Evolutionary conservation across 1,140 invertebrate species (phyloP), one percentile per base, ranked within the genome.

Genomic region (Episyrphus balteatus): DNA sequence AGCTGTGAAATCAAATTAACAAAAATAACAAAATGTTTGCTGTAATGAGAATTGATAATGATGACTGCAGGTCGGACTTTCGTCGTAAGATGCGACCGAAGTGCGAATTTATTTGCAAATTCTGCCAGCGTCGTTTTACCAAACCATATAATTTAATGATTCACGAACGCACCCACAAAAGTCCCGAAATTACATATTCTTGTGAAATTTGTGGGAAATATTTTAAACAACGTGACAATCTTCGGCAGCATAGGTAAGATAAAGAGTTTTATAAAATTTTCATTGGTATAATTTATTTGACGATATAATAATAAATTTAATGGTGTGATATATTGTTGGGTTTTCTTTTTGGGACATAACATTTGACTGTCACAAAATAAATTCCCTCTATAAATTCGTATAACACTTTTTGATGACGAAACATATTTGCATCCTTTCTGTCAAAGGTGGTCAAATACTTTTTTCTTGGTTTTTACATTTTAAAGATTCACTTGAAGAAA

Each of bases 141-240:
- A 99, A 99, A 76, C 91, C 92, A 51, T 99, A 99, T 80, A 99
- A 99, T 76, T 81, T 99, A 62, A 89, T 98, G 81, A 98, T 98
- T 64, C 95, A 98, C 77, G 94, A 98, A 71, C 81, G 94, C 65
- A 97, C 92, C 53, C 96, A 99, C 78, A 97, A 97, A 69, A 88
- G 92, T 68, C 83, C 83, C 54, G 94, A 98, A 74, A 80, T 97
- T 63, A 95, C 92, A 51, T 99, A 94, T 79, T 88, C 90, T 61
- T 99, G 96, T 75, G 94, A 99, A 73, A 86, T 98, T 52, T 99
- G 96, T 76, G 88, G 92, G 64, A 98, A 98, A 76, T 89, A 90
- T 60, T 99, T 99, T 79, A 89, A 98, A 69, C 76, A 94, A 59
- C 94, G 98, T 78, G 90, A 94, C 73, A 91, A 92, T 72, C 79